These are phyloP conservation scores for Phylloscopus collybita DNA, from an alignment of 2,797 vertebrate species.

Conservation along the genomic window DNA sequence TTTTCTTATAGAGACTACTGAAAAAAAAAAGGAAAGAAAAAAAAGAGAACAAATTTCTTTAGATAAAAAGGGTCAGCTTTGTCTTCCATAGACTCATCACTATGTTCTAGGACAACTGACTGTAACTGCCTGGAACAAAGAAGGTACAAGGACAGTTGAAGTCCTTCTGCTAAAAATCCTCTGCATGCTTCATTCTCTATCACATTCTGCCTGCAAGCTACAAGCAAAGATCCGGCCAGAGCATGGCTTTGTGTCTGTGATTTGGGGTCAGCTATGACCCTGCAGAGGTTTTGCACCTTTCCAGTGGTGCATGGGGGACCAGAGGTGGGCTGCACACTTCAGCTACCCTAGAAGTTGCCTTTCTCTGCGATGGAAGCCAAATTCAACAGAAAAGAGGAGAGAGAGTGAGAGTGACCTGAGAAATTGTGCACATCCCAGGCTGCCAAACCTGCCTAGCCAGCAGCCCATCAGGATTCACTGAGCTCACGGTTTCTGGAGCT, in stretches of 20 bases:
- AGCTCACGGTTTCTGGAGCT: not conserved
- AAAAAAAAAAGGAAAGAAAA: not conserved
- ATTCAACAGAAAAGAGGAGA: not conserved
- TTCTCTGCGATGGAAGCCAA: not conserved
- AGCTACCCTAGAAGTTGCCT: not conserved
- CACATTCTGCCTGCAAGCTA: not conserved
- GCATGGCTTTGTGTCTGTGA: not conserved
- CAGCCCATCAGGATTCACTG: not conserved
- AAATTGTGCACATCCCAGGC: not conserved
- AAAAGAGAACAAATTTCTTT: not conserved
- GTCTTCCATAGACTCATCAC: not conserved
- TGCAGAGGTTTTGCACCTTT: not conserved
- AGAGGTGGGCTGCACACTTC: not conserved
- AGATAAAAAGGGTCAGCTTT: not conserved
- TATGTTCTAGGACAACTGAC: not conserved
- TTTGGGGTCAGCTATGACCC: not conserved
- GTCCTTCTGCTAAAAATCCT: not conserved
- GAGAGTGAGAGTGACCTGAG: not conserved
- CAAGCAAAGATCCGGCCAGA: rapidly evolving
- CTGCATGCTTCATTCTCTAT: not conserved
- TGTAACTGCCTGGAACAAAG: not conserved
- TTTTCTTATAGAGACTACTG: not conserved
- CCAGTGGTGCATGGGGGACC: not conserved
- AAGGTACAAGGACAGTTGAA: not conserved
- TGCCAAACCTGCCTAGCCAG: not conserved